phyloP scores from a whole-genome alignment of 2,888 invertebrate genomes.

The Dasypolia templi region DNA sequence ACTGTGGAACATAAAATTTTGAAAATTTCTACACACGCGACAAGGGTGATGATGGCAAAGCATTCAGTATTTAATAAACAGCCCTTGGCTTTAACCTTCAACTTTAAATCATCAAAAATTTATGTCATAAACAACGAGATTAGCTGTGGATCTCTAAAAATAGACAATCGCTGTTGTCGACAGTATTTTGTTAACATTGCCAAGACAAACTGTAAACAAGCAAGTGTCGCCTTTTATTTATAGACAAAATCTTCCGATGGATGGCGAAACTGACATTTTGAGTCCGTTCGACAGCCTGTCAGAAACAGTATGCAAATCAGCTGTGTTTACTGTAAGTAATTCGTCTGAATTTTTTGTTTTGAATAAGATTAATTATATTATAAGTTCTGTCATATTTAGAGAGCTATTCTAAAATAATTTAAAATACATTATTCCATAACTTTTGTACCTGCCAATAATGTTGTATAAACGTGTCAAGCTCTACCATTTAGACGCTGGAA shows the following conservation, averaged over 20 bases:
- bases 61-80: neutral
- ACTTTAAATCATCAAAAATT: neutral
- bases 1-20: too few species aligned
- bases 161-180: conserved; percentile 22
- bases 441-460: conserved; percentile 39
- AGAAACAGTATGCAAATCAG: conserved; percentile 52
- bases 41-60: neutral
- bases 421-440: conserved; percentile 50
- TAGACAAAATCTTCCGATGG: conserved; percentile 20
- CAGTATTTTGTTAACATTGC: conserved; percentile 28
- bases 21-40: neutral
- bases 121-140: neutral
- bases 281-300: conserved; percentile 55
- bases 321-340: conserved; percentile 44
- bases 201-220: conserved; percentile 35
- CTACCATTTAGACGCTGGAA: conserved; percentile 29
- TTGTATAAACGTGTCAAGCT: conserved; percentile 11
- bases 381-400: conserved; percentile 42
- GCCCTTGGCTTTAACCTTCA: neutral
- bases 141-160: conserved; percentile 2
- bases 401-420: conserved; percentile 40
- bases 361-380: conserved; percentile 58
- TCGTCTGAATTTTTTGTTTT: conserved; percentile 52
- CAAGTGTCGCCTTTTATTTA: conserved; percentile 26
- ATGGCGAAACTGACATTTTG: conserved; percentile 31